Evolutionary conservation across 2,888 invertebrate species (phyloP), one percentile per base, ranked within the genome.

Genomic region (Epinotia bilunana): DNA sequence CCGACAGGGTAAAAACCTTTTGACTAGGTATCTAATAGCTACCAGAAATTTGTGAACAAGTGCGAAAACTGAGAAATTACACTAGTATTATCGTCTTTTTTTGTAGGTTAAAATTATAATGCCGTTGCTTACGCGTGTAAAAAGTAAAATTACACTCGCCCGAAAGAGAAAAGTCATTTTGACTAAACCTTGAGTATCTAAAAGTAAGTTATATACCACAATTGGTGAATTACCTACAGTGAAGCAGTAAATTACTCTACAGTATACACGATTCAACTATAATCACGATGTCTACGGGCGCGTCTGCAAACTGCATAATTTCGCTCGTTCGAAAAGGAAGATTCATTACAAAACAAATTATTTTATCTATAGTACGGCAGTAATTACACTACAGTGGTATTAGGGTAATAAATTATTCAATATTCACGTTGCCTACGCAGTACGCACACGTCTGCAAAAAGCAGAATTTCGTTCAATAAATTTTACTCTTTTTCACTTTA

Each of bases 1-100:
- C 68, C 33, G 73, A 71, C 65, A 73, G 57, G 62, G 76, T n/a
- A 72, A 77, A 75, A 77, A 78, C 39, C 2, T 39, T 39, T 39
- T 0, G 39, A 39, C 39, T 39, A 39, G 39, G 39, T 39, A 39
- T 39, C 39, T 2, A 39, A 39, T 9, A 9, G 9, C 7, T 39
- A 39, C 39, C 39, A 9, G 9, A 39, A 39, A 39, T 39, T 39
- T 39, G 9, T 39, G 9, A 39, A 39, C 9, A 39, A 39, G 9
- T 2, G 39, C 9, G 39, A 39, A 39, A 39, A 39, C 9, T 2
- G 39, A 39, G 39, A 39, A 9, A 9, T 39, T 39, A 39, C 39
- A 39, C 39, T 7, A 33, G 33, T 33, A 6, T 33, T 33, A 33
- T 33, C 33, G 39, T n/a, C n/a, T n/a, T n/a, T n/a, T n/a, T n/a